These are phyloP conservation scores for Sceliomorpha sp. DNA, from an alignment of 2,888 invertebrate species.

Conservation along the genomic window DNA sequence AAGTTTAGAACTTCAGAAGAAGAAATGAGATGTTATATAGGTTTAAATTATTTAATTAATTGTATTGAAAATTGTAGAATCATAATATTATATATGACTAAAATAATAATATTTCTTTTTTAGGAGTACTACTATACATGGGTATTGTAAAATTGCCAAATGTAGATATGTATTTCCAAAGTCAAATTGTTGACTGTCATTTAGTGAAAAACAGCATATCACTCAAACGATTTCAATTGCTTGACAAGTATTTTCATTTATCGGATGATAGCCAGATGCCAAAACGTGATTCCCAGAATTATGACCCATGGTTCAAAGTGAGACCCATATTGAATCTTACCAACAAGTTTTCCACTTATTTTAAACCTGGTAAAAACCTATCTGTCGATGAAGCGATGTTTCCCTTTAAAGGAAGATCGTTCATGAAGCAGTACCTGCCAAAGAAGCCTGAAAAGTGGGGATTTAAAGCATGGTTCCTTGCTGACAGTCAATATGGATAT, in stretches of 20 bases:
- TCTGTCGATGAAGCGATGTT: conserved; percentile 29
- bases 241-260: conserved; percentile 18
- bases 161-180: conserved; percentile 18
- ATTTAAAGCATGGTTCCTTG: conserved; percentile 4
- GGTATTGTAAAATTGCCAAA: conserved; percentile 18
- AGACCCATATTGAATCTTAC: conserved; percentile 13
- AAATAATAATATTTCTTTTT: conserved; percentile 2
- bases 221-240: conserved; percentile 7
- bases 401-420: conserved; percentile 16
- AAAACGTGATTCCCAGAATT: not conserved
- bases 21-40: conserved; percentile 10
- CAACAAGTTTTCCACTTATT: conserved; percentile 4
- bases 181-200: conserved; percentile 12
- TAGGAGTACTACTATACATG: conserved; percentile 19
- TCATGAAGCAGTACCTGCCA: conserved; percentile 23
- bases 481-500: too few relatives aligned
- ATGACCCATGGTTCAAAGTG: conserved; percentile 16
- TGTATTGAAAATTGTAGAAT: conserved; percentile 1
- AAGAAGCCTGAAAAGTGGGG: conserved; percentile 19
- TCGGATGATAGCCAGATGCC: conserved; percentile 1
- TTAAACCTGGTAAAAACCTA: conserved; percentile 18
- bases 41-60: conserved; percentile 6
- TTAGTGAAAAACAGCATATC: conserved; percentile 13
- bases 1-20: conserved; percentile 12
- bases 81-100: not conserved